phyloP scores from a whole-genome alignment of 2,888 invertebrate species.

The Thumatha senex region DNA sequence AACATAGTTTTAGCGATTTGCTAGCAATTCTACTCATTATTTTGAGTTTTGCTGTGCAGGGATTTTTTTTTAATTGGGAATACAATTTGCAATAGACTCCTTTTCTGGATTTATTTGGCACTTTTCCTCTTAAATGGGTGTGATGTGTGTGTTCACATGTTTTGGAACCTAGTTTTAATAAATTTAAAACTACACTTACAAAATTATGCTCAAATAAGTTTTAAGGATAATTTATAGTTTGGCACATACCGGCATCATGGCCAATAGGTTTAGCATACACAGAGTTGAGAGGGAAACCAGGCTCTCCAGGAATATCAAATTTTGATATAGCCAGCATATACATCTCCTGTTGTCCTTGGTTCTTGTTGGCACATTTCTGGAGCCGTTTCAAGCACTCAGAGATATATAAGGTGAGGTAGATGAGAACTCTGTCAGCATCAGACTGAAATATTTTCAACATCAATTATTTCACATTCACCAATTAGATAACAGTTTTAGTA shows the following conservation, averaged over 20 bases:
- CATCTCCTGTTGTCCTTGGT: conserved; percentile 97
- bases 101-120: too few relatives aligned
- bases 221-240: too few relatives aligned
- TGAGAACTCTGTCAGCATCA: conserved; percentile 97
- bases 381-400: conserved; percentile 98
- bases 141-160: too few relatives aligned
- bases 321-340: conserved; percentile 96
- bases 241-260: conserved; percentile 90
- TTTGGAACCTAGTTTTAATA: too few relatives aligned
- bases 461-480: neutral
- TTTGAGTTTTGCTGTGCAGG: too few relatives aligned
- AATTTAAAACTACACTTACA: too few relatives aligned
- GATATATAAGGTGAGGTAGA: conserved; percentile 98
- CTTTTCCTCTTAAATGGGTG: too few relatives aligned
- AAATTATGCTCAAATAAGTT: too few relatives aligned
- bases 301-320: conserved; percentile 98
- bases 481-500: neutral
- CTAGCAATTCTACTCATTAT: too few relatives aligned
- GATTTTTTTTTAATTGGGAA: too few relatives aligned
- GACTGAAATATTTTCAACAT: conserved; percentile 85
- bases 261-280: conserved; percentile 95
- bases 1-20: too few relatives aligned
- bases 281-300: conserved; percentile 96
- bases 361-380: conserved; percentile 95
- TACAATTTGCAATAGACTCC: too few relatives aligned